Percentiles rank a stretch among this genome's conserved stretches.
Evolutionary conservation across 2,797 vertebrate genomes (phyloP).

Genomic region (Centroberyx gerrardi): DNA sequence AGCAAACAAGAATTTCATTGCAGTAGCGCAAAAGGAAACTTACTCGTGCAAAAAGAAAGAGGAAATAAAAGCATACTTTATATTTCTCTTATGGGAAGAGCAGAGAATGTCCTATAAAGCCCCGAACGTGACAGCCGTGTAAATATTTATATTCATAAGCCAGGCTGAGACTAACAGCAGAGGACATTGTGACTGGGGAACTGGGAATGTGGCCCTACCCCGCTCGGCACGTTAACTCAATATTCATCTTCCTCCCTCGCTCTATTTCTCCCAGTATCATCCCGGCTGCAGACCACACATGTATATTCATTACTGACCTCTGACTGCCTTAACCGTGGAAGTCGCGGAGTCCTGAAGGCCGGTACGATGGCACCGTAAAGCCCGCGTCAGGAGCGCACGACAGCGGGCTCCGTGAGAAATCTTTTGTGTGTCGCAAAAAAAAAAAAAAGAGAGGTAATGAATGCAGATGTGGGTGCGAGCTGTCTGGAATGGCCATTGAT

Average conservation of each 20-base stretch:
- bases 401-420: conserved; percentile 33
- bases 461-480: conserved; percentile 62
- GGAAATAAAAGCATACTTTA: conserved; percentile 61
- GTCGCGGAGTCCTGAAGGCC: conserved; percentile 62
- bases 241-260: conserved; percentile 78
- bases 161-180: conserved; percentile 77
- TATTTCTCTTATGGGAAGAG: conserved; percentile 70
- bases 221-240: conserved; percentile 76
- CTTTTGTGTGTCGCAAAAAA: conserved; percentile 61
- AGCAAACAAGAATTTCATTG: conserved; percentile 67
- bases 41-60: conserved; percentile 59
- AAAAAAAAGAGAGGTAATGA: conserved; percentile 68
- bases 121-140: conserved; percentile 77
- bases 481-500: conserved; percentile 69
- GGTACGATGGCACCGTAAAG: conserved; percentile 54
- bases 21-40: conserved; percentile 58
- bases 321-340: conserved; percentile 68
- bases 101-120: conserved; percentile 76
- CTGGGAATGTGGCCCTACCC: conserved; percentile 65
- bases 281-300: conserved; percentile 74
- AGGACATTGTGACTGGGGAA: conserved; percentile 76
- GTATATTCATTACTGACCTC: conserved; percentile 85
- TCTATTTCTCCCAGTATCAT: conserved; percentile 71
- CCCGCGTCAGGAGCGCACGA: conserved; percentile 50
- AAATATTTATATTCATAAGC: conserved; percentile 84